phyloP scores from a whole-genome alignment of 2,113 vertebrate genomes.

The Electrona antarctica region DNA sequence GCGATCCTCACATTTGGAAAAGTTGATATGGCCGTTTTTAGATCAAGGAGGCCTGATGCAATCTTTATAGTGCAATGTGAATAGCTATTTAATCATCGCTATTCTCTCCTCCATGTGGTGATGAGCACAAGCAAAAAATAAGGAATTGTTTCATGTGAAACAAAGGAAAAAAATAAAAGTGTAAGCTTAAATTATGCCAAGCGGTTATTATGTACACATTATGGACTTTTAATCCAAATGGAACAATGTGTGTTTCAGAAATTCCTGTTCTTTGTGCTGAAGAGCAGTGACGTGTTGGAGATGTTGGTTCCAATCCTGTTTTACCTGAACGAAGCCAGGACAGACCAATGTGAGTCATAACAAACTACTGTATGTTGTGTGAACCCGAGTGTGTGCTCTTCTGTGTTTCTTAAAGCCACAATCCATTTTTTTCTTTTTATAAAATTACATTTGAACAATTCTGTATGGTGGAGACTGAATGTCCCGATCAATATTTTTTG shows the following conservation, averaged over 20 bases:
- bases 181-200: not conserved
- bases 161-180: no score
- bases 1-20: no score
- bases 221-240: not conserved
- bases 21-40: no score
- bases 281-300: slow-evolving; percentile 96
- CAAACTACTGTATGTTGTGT: not conserved
- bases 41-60: no score
- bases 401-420: slow-evolving; percentile 1
- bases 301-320: slow-evolving; percentile 93
- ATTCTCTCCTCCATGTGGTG: no score
- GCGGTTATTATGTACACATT: not conserved
- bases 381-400: not conserved
- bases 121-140: no score
- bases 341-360: slow-evolving; percentile 90
- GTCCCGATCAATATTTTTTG: no score
- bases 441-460: no score
- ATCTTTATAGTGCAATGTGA: no score
- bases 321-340: slow-evolving; percentile 92
- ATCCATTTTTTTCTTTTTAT: no score
- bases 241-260: slow-evolving; percentile 78
- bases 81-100: no score
- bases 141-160: not conserved
- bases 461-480: no score
- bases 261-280: slow-evolving; percentile 97